Percentiles rank a stretch among this genome's conserved stretches.
Conservation (phyloP, 2,888 invertebrate species). For the Acleris sparsana region DNA sequence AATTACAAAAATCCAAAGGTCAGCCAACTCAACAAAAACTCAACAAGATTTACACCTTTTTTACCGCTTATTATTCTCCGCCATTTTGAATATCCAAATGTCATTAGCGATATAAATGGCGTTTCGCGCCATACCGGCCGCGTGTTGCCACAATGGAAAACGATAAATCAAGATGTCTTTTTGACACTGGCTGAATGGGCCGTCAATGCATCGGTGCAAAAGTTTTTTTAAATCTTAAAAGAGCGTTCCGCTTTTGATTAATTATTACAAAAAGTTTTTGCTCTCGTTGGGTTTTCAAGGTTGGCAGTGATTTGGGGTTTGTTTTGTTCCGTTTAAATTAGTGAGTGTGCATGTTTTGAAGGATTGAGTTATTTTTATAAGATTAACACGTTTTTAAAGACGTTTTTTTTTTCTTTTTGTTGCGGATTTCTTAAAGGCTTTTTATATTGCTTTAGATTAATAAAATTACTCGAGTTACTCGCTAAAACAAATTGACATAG, state of each 20-base stretch:
- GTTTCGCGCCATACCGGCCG: conserved; percentile 36
- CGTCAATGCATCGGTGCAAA: conserved; percentile 34
- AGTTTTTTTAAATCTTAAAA: conserved; percentile 25
- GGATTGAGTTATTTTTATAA: background rate
- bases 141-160: conserved; percentile 30
- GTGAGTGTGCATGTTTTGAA: background rate
- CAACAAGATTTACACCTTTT: conserved; percentile 26
- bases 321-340: conserved; percentile 8
- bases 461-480: too few species aligned
- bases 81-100: conserved; percentile 35
- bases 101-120: conserved; percentile 37
- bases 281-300: conserved; percentile 24
- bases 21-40: conserved; percentile 12
- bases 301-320: conserved; percentile 10
- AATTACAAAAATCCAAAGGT: conserved; percentile 26
- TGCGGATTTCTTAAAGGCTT: too few species aligned
- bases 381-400: too few species aligned
- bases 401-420: too few species aligned
- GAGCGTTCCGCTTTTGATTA: conserved; percentile 26
- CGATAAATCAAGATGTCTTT: conserved; percentile 36
- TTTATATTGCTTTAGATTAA: too few species aligned
- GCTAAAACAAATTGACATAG: too few species aligned
- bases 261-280: conserved; percentile 27
- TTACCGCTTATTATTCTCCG: conserved; percentile 9
- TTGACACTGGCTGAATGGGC: conserved; percentile 29